phyloP scores from a whole-genome alignment of 2,113 vertebrate species.

The Okapia johnstoni region DNA sequence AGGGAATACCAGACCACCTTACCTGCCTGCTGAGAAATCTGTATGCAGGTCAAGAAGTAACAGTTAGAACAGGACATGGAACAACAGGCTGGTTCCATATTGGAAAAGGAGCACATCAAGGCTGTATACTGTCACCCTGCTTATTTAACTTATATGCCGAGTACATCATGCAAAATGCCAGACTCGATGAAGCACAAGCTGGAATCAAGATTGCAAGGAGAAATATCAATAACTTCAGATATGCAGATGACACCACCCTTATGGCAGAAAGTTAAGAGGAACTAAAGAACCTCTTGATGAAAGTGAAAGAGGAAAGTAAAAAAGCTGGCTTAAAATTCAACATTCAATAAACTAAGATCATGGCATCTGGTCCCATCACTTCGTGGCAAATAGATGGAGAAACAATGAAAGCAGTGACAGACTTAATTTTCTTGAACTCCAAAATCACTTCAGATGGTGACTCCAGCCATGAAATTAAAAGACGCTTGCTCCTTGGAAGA shows the following conservation, averaged over 20 bases:
- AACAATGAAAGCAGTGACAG: neutral
- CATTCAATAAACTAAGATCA: neutral
- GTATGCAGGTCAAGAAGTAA: neutral
- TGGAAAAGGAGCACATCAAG: neutral
- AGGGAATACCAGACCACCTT: neutral
- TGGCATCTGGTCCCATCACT: neutral
- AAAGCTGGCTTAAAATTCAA: neutral
- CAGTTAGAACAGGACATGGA: rapidly evolving
- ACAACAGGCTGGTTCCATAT: neutral
- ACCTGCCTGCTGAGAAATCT: neutral
- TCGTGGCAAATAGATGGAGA: neutral
- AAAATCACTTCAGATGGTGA: neutral
- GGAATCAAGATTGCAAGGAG: neutral
- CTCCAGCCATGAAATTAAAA: neutral
- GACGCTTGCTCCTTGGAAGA: neutral
- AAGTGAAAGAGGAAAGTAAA: neutral
- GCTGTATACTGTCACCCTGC: neutral
- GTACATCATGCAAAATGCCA: neutral
- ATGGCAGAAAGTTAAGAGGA: neutral
- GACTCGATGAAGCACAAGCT: neutral
- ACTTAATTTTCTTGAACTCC: neutral
- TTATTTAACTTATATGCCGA: neutral
- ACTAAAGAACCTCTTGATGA: neutral
- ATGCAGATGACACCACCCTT: neutral
- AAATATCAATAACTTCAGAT: neutral